Base-by-base conservation (phyloP, 1,140 invertebrate genomes). In the Drosophila leontia region DNA sequence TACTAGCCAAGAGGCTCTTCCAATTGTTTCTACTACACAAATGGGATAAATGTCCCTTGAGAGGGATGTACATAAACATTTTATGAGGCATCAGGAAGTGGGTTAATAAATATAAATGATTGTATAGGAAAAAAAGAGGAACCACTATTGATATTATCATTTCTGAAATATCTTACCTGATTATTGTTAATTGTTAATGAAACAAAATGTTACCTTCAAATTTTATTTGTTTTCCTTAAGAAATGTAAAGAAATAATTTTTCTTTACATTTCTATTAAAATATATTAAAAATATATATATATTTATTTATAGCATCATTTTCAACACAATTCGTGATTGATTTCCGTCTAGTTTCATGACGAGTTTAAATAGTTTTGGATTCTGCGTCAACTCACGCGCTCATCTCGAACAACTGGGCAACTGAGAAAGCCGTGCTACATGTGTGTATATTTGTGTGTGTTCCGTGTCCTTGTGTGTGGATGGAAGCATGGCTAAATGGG, bases 361-460 rank as follows among this genome's bases (percentile, higher is more conserved):
- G 1, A 3, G 5, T 29, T 39, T 32, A 15, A 39, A 44, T 44
- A 32, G 15, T 42, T 13, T 34, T n/a, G 5, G 15, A 17, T 37
- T 26, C 41, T n/a, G 32, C 23, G 19, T 32, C 12, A 41, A 37
- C 37, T 75, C 56, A 50, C 70, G 59, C 19, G 58, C 37, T 57
- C 69, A 74, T 75, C 68, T 63, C 57, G n/a, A 69, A 55, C 34
- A 55, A 35, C 51, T 23, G 17, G 32, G 50, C 29, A 35, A 34
- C 50, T 32, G 50, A 17, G 55, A 34, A 59, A 42, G 55, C n/a
- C 37, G 37, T 44, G 61, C 60, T n/a, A 12, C 32, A 13, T 59
- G 53, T 60, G 29, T 60, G 53, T 56, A 35, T 56, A 35, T 57
- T 32, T 34, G 37, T 29, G 9, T 34, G 26, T 60, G 29, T 15